Base-by-base conservation (phyloP, 2,113 vertebrate species). In the Osmerus mordax region DNA sequence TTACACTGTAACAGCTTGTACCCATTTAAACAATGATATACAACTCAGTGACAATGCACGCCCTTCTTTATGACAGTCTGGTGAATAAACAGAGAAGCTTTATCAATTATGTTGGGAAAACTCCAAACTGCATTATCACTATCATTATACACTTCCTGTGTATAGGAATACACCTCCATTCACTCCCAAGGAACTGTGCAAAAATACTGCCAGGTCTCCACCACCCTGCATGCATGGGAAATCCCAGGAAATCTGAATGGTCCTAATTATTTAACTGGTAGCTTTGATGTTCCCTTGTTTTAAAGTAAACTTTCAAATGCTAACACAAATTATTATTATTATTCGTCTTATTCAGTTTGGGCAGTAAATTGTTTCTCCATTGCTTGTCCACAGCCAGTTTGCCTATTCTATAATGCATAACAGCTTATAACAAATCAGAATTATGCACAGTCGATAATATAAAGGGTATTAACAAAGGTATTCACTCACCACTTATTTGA, bases 401-500 rank as follows among this genome's bases (percentile, higher is more conserved):
- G 19, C 23, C 23, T 61, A 14, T 61, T 54, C 19, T 13, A 61
- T 9, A 61, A 61, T 23, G 14, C 13, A 36, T 8, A 36, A 36
- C 32, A 36, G 32, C 7, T n/a, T n/a, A 59, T n/a, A 59, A 59
- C 19, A 59, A n/a, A 59, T 21, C 18, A 3, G 4, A 59, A 59
- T 59, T 21, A 19, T 58, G 52, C 52, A 12, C 52, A 29, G 29
- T 28, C 12, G 25, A 23, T 14, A 7, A 2, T 13, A 28, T 28
- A 29, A 63, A 25, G 5, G 2, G 19, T 12, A 60, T 21, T 4
- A 4, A 4, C 12, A 28, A 28, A 61, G 3, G 32, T 3, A 7
- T 54, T 18, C 36, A 83, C 95, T 96, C 93, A 98, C 96, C 94
- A 85, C 81, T 89, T 68, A 93, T 90, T 66, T 95, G 94, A 23